These are phyloP conservation scores for Wasmannia auropunctata DNA, from an alignment of 1,140 invertebrate species.

Conservation along the genomic window DNA sequence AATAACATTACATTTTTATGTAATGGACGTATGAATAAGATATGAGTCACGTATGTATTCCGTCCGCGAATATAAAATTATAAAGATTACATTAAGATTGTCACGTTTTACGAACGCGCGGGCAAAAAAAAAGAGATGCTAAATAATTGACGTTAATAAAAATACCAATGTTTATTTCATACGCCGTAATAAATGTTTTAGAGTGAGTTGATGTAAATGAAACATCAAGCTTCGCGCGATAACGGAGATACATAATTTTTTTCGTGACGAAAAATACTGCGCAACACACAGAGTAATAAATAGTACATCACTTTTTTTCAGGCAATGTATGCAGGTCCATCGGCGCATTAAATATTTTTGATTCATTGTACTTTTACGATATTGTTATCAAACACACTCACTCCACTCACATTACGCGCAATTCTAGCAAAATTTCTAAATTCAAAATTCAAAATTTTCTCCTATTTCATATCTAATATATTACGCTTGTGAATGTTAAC, in stretches of 20 bases:
- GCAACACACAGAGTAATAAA: slow-evolving; percentile 10
- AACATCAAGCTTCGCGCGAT: slow-evolving; percentile 30
- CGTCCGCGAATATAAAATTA: background rate
- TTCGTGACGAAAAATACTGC: slow-evolving; percentile 8
- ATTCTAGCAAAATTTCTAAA: background rate
- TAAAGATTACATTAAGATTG: background rate
- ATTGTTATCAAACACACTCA: background rate
- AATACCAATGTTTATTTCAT: slow-evolving; percentile 21
- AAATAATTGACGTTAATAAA: slow-evolving; percentile 20
- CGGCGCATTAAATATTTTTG: background rate
- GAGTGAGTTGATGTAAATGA: slow-evolving; percentile 18
- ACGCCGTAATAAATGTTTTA: slow-evolving; percentile 9
- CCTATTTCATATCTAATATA: background rate
- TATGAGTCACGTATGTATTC: background rate
- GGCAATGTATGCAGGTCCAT: background rate
- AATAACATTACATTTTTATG: background rate
- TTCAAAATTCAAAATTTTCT: slow-evolving; percentile 9
- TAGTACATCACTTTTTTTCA: slow-evolving; percentile 36
- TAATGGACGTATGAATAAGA: slow-evolving; percentile 3
- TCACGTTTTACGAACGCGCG: background rate
- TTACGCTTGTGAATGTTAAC: background rate
- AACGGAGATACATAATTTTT: slow-evolving; percentile 14
- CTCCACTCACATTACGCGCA: background rate
- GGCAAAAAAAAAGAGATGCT: slow-evolving; percentile 1
- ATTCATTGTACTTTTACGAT: slow-evolving; percentile 5